These are phyloP conservation scores for Miichthys miiuy DNA, from an alignment of 2,797 vertebrate species.

Conservation along the genomic window DNA sequence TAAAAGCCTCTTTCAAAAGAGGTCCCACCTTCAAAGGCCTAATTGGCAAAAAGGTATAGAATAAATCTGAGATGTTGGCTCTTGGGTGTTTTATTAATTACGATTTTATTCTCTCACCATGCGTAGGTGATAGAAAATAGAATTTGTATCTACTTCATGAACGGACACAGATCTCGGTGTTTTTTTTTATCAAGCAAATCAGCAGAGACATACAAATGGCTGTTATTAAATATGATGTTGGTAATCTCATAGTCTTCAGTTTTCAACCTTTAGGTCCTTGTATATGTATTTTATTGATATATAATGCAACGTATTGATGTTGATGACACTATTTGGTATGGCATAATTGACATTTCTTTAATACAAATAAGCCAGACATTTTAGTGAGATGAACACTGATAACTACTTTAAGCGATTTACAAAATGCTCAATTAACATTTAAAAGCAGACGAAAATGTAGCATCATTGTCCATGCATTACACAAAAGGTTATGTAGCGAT, in stretches of 20 bases:
- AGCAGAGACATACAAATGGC: slow-evolving; percentile 46
- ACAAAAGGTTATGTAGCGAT: slow-evolving; percentile 82
- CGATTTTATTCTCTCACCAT: slow-evolving; percentile 77
- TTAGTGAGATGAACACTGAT: slow-evolving; percentile 73
- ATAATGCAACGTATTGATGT: slow-evolving; percentile 74
- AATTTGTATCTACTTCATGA: slow-evolving; percentile 80
- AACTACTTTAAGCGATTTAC: slow-evolving; percentile 75
- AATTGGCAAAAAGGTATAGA: slow-evolving; percentile 93
- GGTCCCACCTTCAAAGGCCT: slow-evolving; percentile 93
- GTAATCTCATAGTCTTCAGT: slow-evolving; percentile 70
- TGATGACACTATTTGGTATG: slow-evolving; percentile 71
- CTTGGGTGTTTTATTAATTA: slow-evolving; percentile 80
- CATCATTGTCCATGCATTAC: slow-evolving; percentile 73
- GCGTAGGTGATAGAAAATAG: slow-evolving; percentile 77
- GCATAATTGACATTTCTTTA: slow-evolving; percentile 85
- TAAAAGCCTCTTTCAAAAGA: slow-evolving; percentile 98
- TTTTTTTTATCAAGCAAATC: slow-evolving; percentile 64
- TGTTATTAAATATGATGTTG: slow-evolving; percentile 67
- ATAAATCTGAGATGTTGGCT: slow-evolving; percentile 87
- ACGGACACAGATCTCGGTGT: slow-evolving; percentile 50
- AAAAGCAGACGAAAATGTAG: slow-evolving; percentile 74
- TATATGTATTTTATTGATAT: slow-evolving; percentile 68
- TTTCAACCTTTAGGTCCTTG: slow-evolving; percentile 76
- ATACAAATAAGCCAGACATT: slow-evolving; percentile 76
- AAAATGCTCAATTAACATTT: slow-evolving; percentile 89